These are phyloP conservation scores for Eclectus roratus DNA, from an alignment of 2,113 vertebrate species.

Conservation along the genomic window DNA sequence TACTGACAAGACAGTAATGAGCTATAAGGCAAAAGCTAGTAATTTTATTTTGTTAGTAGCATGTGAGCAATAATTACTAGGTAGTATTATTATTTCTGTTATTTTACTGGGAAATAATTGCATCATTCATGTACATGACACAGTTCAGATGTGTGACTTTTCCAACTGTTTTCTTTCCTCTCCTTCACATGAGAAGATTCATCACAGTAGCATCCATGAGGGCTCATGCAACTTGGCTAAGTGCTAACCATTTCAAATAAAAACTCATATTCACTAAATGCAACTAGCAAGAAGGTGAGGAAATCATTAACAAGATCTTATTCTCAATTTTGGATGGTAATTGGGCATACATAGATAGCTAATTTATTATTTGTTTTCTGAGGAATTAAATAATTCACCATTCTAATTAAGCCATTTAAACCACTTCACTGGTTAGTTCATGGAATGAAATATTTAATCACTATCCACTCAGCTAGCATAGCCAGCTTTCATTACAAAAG, in stretches of 20 bases:
- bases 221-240: background rate
- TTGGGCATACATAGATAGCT: background rate
- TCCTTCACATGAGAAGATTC: background rate
- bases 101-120: background rate
- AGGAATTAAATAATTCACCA: background rate
- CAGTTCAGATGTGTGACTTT: background rate
- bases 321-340: background rate
- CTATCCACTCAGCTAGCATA: background rate
- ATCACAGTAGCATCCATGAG: background rate
- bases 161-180: background rate
- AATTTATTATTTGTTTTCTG: background rate
- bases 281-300: background rate
- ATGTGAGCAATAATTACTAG: background rate
- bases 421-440: background rate
- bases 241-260: background rate
- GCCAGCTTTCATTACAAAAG: background rate
- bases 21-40: background rate
- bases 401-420: background rate
- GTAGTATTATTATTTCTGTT: background rate
- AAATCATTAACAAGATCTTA: background rate
- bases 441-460: background rate
- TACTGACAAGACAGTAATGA: background rate
- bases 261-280: background rate
- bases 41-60: background rate
- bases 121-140: background rate